Conservation (phyloP, 2,888 invertebrate species). For the Caenorhabditis auriculariae region DNA sequence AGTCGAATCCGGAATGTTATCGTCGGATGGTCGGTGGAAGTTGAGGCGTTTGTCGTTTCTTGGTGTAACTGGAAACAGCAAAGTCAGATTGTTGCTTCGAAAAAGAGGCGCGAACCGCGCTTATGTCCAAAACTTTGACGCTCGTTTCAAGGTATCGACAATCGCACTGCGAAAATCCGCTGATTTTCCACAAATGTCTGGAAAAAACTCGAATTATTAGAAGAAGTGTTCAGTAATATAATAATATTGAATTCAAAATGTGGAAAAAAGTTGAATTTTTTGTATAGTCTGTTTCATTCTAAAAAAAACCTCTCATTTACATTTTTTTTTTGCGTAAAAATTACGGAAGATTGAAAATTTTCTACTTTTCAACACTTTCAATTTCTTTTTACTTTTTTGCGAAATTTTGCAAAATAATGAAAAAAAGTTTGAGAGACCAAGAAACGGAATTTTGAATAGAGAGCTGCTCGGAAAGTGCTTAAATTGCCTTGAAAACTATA, state of each 20-base stretch:
- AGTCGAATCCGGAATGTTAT: conserved; percentile 59
- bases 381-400: too few species aligned
- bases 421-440: too few species aligned
- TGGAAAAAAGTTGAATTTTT: too few species aligned
- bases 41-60: background rate
- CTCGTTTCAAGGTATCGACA: conserved; percentile 61
- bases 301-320: too few species aligned
- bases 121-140: conserved; percentile 50
- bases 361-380: background rate
- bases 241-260: too few species aligned
- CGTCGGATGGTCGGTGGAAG: background rate
- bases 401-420: too few species aligned
- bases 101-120: conserved; percentile 12
- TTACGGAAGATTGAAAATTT: background rate
- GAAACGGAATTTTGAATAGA: too few species aligned
- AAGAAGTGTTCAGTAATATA: too few species aligned
- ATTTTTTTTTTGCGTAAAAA: background rate
- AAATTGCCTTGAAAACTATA: too few species aligned
- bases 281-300: too few species aligned
- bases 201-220: conserved; percentile 4
- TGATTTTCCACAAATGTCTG: conserved; percentile 60
- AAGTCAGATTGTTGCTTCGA: background rate
- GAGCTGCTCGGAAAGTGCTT: too few species aligned
- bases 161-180: conserved; percentile 61
- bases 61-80: conserved; percentile 6